A percentile compares a stretch with the other conserved stretches of the same genome.
These are phyloP conservation scores for Xiphorhynchus elegans DNA, from an alignment of 2,113 vertebrate species.

Conservation along the genomic window DNA sequence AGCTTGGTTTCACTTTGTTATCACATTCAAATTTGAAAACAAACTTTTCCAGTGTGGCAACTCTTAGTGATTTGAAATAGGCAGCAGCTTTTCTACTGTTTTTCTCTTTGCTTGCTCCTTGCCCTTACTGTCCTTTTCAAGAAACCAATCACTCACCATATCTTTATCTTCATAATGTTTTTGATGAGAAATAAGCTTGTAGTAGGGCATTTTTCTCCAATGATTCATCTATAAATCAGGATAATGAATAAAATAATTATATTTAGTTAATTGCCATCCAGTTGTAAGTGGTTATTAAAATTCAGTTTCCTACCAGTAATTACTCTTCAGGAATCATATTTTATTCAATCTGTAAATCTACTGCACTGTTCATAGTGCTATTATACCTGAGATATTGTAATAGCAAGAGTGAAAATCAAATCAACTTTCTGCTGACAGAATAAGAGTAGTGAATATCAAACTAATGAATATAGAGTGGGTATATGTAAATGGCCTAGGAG, in stretches of 20 bases:
- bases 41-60: background rate
- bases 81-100: background rate
- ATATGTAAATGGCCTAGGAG: constrained; percentile 15
- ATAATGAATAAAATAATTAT: background rate
- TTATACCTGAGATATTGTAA: constrained; percentile 20
- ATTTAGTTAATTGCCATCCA: background rate
- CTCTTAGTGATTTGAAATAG: background rate
- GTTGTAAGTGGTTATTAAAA: background rate
- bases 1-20: background rate
- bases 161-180: background rate
- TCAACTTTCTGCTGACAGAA: constrained; percentile 28
- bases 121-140: background rate
- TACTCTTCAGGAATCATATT: background rate
- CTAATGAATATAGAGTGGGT: constrained; percentile 9
- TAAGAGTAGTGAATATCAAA: constrained; percentile 32
- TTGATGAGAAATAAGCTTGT: background rate
- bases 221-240: background rate
- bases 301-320: background rate
- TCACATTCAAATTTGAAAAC: background rate
- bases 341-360: background rate
- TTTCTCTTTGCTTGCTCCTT: background rate
- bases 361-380: background rate
- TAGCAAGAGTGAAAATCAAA: constrained; percentile 23
- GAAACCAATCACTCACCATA: fast-evolving
- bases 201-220: background rate